phyloP scores from a whole-genome alignment of 2,888 invertebrate species.

The Conchocele bisecta region DNA sequence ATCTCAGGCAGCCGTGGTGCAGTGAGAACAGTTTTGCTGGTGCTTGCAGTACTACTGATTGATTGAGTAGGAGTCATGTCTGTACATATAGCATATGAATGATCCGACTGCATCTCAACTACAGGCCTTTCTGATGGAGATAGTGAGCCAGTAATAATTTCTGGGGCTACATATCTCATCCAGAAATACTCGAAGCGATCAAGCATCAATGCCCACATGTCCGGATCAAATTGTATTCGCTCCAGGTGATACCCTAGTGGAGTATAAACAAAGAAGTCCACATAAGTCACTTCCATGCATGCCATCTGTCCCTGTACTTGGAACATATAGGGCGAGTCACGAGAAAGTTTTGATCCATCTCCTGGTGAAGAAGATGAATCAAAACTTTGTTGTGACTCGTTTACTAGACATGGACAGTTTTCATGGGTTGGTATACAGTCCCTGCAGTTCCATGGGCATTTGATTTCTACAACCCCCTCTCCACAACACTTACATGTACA shows the following conservation, averaged over 20 bases:
- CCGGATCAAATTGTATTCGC: background rate
- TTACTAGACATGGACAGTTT: constrained; percentile 5
- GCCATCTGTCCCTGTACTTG: constrained; percentile 29
- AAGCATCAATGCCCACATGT: background rate
- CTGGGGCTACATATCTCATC: background rate
- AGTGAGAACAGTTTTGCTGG: too few species aligned
- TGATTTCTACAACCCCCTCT: constrained; percentile 20
- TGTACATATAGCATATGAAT: too few species aligned
- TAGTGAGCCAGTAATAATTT: constrained; percentile 2
- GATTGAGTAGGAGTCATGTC: too few species aligned
- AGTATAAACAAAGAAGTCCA: constrained; percentile 1
- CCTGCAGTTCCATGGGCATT: constrained; percentile 10
- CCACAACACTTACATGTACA: constrained; percentile 5
- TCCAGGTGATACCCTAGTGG: background rate
- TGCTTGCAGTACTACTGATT: too few species aligned
- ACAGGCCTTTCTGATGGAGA: too few species aligned
- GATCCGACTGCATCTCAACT: too few species aligned
- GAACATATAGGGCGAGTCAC: too few species aligned
- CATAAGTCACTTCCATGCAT: background rate
- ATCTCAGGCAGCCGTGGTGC: too few species aligned
- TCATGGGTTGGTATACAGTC: background rate
- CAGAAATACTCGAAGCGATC: background rate
- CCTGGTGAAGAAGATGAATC: too few species aligned
- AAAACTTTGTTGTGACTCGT: background rate
- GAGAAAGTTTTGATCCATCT: too few species aligned